Evolutionary conservation across 2,888 invertebrate genomes (phyloP), one percentile per base, ranked within the genome.

Genomic region (Tridacna gigas): DNA sequence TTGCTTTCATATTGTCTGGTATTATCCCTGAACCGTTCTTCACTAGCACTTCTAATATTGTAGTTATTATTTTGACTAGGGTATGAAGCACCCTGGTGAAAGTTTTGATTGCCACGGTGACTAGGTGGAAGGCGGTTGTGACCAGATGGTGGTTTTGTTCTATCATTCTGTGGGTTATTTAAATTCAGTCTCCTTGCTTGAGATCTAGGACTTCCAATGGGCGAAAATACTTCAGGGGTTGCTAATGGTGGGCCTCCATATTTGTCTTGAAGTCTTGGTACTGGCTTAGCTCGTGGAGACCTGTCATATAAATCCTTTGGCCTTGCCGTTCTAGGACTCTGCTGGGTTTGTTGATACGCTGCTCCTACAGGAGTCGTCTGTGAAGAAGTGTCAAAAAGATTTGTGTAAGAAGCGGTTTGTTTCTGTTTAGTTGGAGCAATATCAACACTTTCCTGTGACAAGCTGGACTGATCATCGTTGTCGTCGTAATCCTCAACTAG

Each of bases 351-450:
- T n/a, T 71, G 65, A 63, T 74, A 78, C 22, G 90, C 79, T 12
- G 90, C 90, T 47, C 89, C 90, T 47, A 90, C 83, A 9, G 90
- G 86, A n/a, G 88, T 86, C 11, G 89, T 83, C 84, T 63, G 84
- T 82, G 89, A 89, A 79, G 91, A 88, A 81, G 90, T 86, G 86
- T 93, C 92, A 88, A 92, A 93, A 86, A 93, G 91, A 90, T 93
- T 93, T 84, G 90, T 92, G 89, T 93, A 92, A 77, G 93, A 93
- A 78, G 90, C 93, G 73, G 90, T 90, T 82, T 89, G 89, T 20
- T 86, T 77, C 48, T 83, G 83, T 15, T 86, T 74, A 37, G 90
- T 89, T 48, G 82, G 84, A 80, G 91, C 90, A 61, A 86, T 71
- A 63, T 82, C 82, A 61, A 86, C 79, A 82, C 91, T 89, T 80